Evolutionary conservation across 2,888 invertebrate species (phyloP), one percentile per base, ranked within the genome.

Genomic region (Netelia melanura): DNA sequence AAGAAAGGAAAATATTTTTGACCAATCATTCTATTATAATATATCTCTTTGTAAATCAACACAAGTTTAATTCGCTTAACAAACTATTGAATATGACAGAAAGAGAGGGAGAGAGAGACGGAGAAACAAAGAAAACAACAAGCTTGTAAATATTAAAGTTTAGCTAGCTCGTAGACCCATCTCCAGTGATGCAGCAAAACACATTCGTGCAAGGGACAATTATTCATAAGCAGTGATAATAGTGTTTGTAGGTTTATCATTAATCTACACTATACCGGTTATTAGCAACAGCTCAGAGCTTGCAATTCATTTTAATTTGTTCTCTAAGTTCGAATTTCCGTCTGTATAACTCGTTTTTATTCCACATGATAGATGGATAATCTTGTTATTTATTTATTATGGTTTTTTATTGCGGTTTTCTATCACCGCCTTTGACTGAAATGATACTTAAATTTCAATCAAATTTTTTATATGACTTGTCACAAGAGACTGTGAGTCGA

Each of bases 141-240:
- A 23, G 43, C 74, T 54, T 82, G 77, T 82, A 76, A 82, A 82
- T 82, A 77, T 82, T 81, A 65, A 54, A 68, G 23, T 52, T n/a
- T 17, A 58, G 58, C 17, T 58, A 17, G 10, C 54, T 54, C 54
- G 61, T 54, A 64, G 48, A 62, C 21, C 11, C 44, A 65, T 71
- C 65, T 74, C 61, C 30, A 21, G 30, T 52, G 67, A 75, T 54
- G 64, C 65, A 52, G 38, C 56, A 52, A 71, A 38, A 30, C 14
- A 61, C 1, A 17, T 56, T 77, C 71, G 77, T 71, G 79, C 80
- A 76, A 79, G 75, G 76, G 80, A 84, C 71, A 83, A 68, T 52
- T 38, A 80, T 56, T 70, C 25, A 58, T 67, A n/a, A 54, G 56
- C 65, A 71, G 70, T 76, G 58, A 80, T 84, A 71, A 75, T 83